Evolutionary conservation across 2,113 vertebrate genomes (phyloP).

Genomic region (Phocoena sinus): DNA sequence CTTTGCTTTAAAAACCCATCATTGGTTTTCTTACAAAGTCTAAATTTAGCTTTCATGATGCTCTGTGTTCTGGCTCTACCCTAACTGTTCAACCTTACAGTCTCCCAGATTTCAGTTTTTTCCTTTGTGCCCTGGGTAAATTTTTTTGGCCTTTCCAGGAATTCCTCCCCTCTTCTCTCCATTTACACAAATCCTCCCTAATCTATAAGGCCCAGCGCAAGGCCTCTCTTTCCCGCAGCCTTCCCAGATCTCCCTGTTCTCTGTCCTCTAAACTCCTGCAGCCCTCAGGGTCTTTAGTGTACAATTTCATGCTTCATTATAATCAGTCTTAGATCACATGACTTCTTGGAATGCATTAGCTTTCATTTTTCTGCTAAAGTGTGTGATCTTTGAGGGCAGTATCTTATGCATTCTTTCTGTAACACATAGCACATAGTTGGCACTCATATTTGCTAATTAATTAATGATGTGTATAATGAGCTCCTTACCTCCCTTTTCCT

Average conservation of each 20-base stretch:
- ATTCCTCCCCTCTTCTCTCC: background rate
- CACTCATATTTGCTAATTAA: background rate
- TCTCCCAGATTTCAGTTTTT: background rate
- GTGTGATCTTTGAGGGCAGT: background rate
- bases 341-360: background rate
- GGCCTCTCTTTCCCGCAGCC: background rate
- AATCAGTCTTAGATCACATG: background rate
- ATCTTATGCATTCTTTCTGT: background rate
- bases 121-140: background rate
- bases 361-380: background rate
- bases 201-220: background rate
- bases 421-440: background rate
- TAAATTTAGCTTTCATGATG: background rate
- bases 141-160: background rate
- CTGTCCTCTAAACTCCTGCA: background rate
- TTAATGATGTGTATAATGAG: background rate
- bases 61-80: background rate
- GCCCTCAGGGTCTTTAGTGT: background rate
- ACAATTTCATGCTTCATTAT: background rate
- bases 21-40: background rate
- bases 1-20: background rate
- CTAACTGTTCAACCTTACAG: background rate
- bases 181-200: background rate
- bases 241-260: background rate
- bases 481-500: background rate